Conservation (phyloP, 1,140 invertebrate species). For the Leptoteleia sp. region DNA sequence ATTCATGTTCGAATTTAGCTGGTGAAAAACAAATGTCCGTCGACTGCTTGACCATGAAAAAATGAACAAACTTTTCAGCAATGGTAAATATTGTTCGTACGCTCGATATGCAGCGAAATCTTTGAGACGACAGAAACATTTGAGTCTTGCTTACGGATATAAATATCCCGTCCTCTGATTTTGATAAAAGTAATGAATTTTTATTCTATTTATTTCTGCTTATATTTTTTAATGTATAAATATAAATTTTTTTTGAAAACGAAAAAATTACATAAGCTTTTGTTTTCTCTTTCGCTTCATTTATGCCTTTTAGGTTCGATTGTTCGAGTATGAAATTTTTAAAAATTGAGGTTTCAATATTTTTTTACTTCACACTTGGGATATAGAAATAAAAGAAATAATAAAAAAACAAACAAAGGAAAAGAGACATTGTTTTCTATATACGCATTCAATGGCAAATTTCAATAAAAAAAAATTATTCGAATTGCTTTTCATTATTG, state of each 20-base stretch:
- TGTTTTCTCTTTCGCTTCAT: no score
- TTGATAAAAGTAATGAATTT: no score
- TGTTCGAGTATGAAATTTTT: conserved; percentile 7
- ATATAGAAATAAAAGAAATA: no score
- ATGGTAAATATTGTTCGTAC: conserved; percentile 15
- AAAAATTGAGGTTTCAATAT: conserved; percentile 16
- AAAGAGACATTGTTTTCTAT: conserved; percentile 7
- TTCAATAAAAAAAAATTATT: conserved; percentile 29
- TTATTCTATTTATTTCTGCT: no score
- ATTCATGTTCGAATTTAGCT: conserved; percentile 42
- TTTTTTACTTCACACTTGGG: conserved; percentile 2
- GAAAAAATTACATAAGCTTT: background rate
- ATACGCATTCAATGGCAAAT: conserved; percentile 11
- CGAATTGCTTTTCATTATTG: conserved; percentile 15
- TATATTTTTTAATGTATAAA: no score
- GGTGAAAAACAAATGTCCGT: conserved; percentile 21
- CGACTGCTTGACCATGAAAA: conserved; percentile 17
- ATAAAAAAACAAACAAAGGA: background rate
- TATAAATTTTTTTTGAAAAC: background rate
- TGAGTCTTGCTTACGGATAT: no score
- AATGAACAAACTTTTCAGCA: conserved; percentile 37
- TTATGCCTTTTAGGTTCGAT: conserved; percentile 1
- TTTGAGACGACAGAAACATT: no score
- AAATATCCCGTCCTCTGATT: no score
- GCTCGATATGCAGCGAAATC: no score